Percentiles rank a stretch among this genome's conserved stretches.
These are phyloP conservation scores for Atta cephalotes DNA, from an alignment of 1,140 invertebrate species.

Conservation along the genomic window DNA sequence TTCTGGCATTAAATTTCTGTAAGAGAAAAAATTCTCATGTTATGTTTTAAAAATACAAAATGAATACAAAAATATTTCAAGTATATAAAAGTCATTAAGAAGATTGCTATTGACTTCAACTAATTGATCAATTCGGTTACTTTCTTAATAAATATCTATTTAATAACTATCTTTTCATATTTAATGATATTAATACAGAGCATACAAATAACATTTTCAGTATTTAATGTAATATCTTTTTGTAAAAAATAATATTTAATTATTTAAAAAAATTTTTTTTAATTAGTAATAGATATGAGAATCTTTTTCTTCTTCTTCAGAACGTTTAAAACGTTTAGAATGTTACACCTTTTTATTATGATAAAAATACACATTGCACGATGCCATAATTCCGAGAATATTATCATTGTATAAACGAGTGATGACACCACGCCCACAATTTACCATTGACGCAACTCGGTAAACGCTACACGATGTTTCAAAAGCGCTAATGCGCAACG, in stretches of 20 bases:
- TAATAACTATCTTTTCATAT: neutral
- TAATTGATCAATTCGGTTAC: neutral
- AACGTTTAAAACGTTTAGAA: too few relatives aligned
- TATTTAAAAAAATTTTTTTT: neutral
- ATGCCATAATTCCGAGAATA: neutral
- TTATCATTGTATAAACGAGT: constrained; percentile 37
- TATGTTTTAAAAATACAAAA: neutral
- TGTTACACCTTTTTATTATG: neutral
- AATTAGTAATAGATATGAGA: neutral
- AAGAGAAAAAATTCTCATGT: neutral
- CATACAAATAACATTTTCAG: neutral
- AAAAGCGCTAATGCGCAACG: neutral
- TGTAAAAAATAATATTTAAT: neutral
- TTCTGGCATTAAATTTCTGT: too few relatives aligned
- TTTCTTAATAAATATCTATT: neutral
- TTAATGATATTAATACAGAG: too few relatives aligned
- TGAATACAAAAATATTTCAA: neutral
- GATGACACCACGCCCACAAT: neutral
- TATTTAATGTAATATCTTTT: neutral
- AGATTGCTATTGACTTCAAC: neutral
- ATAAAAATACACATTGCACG: neutral
- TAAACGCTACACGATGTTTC: constrained; percentile 35
- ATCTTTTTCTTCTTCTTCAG: neutral
- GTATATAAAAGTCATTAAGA: neutral
- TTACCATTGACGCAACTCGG: constrained; percentile 30